Percentiles rank a stretch among this genome's conserved stretches.
These are phyloP conservation scores for Teinopalpus imperialis DNA, from an alignment of 2,888 invertebrate genomes.

Conservation along the genomic window DNA sequence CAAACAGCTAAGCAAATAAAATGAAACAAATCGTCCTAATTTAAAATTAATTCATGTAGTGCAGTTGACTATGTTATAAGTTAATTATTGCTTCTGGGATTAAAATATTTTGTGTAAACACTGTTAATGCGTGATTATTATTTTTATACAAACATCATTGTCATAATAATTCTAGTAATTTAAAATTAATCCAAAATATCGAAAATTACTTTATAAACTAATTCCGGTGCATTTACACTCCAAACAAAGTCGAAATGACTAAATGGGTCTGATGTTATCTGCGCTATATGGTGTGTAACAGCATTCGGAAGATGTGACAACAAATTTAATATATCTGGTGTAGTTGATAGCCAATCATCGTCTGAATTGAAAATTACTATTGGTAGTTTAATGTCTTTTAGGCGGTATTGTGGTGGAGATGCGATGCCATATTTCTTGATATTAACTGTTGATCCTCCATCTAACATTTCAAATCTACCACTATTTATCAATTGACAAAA, in stretches of 20 bases:
- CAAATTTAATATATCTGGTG: conserved; percentile 37
- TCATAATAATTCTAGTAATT: too few species aligned
- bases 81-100: too few species aligned
- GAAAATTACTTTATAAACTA: conserved; percentile 36
- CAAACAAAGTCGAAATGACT: conserved; percentile 51
- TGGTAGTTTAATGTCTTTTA: conserved; percentile 39
- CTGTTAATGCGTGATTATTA: too few species aligned
- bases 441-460: conserved; percentile 37
- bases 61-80: too few species aligned
- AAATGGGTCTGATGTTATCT: conserved; percentile 32
- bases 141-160: too few species aligned
- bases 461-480: conserved; percentile 45
- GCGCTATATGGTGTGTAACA: conserved; percentile 38
- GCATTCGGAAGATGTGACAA: conserved; percentile 35
- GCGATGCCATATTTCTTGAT: conserved; percentile 33
- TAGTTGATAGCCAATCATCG: conserved; percentile 45
- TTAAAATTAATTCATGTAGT: too few species aligned
- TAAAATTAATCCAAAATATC: conserved; percentile 31
- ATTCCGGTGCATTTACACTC: conserved; percentile 37
- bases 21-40: too few species aligned
- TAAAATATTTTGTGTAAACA: too few species aligned
- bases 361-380: conserved; percentile 43
- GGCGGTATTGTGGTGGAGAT: conserved; percentile 37
- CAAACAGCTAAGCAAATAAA: too few species aligned
- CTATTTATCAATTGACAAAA: conserved; percentile 48